Conservation (phyloP, 1,140 invertebrate species). For the Charaxes varanes region DNA sequence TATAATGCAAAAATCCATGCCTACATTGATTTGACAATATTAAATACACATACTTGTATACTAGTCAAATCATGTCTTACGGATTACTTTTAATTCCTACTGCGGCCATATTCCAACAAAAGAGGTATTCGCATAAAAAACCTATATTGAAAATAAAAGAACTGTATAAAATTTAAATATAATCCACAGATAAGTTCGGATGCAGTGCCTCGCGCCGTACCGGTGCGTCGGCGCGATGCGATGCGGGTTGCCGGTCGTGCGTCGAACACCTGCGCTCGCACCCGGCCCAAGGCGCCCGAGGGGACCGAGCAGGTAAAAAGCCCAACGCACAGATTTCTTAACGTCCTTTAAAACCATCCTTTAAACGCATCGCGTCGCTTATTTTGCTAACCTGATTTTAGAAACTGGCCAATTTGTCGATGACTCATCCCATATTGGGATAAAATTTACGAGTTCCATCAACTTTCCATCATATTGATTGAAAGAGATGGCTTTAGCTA, state of each 20-base stretch:
- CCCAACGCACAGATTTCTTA: conserved; percentile 20
- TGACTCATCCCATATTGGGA: background rate
- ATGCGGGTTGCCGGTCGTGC: conserved; percentile 29
- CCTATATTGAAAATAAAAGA: too few species aligned
- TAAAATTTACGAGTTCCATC: too few species aligned
- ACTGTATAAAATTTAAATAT: conserved; percentile 8
- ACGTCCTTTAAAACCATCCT: conserved; percentile 15
- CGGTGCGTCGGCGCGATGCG: conserved; percentile 10
- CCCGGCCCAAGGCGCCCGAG: conserved; percentile 50
- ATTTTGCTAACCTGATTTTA: conserved; percentile 10
- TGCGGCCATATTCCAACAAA: too few species aligned
- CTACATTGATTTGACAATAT: too few species aligned
- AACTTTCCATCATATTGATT: too few species aligned
- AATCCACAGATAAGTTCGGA: conserved; percentile 9
- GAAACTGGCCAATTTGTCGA: background rate
- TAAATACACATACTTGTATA: too few species aligned
- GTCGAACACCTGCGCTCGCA: conserved; percentile 51
- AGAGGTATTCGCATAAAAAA: background rate
- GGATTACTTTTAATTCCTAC: too few species aligned
- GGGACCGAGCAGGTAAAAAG: conserved; percentile 50
- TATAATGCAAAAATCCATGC: too few species aligned
- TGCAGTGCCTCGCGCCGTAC: conserved; percentile 18
- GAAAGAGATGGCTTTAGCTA: too few species aligned
- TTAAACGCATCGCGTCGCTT: conserved; percentile 15
- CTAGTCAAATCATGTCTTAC: too few species aligned